These are phyloP conservation scores for Pterocles gutturalis DNA, from an alignment of 2,113 vertebrate genomes.

Conservation along the genomic window DNA sequence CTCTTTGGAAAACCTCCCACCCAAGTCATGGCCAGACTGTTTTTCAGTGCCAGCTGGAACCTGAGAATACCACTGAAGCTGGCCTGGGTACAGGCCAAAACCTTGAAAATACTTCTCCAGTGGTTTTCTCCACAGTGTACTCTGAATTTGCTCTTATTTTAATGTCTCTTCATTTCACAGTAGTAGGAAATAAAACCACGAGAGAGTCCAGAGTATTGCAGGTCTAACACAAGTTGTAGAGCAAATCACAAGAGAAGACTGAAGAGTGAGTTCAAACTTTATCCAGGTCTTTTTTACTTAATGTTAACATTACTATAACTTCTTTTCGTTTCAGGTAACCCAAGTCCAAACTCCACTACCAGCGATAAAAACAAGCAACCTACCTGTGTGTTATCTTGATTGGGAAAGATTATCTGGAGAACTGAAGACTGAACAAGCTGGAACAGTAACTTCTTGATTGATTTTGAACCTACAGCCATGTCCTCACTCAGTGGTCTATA, in stretches of 20 bases:
- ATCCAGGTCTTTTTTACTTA: neutral
- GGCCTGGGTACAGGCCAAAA: neutral
- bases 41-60: neutral
- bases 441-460: conserved; percentile 20
- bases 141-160: neutral
- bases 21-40: neutral
- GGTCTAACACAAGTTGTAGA: neutral
- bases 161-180: neutral
- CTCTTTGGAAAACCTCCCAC: neutral
- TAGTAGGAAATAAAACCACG: neutral
- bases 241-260: neutral
- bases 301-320: neutral
- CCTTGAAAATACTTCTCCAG: neutral
- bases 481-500: neutral
- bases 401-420: conserved; percentile 1
- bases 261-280: neutral
- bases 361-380: conserved; percentile 64
- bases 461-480: conserved; percentile 7
- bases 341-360: conserved; percentile 45
- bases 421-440: conserved; percentile 25
- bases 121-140: neutral
- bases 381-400: conserved; percentile 70
- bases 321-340: conserved; percentile 61
- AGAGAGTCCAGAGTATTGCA: neutral
- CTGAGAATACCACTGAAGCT: neutral